Evolutionary conservation across 1,140 invertebrate genomes (phyloP).

Genomic region (Ceratitis capitata): DNA sequence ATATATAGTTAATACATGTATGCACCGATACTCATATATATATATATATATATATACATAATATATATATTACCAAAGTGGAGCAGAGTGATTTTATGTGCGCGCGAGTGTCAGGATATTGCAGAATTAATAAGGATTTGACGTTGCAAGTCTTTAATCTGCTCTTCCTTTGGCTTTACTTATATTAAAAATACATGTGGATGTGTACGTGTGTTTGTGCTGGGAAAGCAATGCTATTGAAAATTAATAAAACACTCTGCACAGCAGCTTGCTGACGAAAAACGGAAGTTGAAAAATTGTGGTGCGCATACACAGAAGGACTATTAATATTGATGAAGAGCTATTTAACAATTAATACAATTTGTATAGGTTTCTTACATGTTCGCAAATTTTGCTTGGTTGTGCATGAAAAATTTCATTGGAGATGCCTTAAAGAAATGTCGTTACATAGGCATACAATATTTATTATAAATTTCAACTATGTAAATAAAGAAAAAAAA

Average conservation of each 20-base stretch:
- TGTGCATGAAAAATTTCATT: no score
- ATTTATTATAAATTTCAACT: no score
- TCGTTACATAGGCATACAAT: no score
- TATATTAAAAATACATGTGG: no score
- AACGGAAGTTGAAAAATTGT: neutral
- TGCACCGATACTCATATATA: no score
- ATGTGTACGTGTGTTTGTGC: neutral
- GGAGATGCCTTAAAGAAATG: no score
- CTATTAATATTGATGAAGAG: neutral
- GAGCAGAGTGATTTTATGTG: neutral
- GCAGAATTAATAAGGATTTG: neutral
- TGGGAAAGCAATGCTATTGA: neutral
- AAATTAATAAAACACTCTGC: neutral
- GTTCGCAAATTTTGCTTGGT: no score
- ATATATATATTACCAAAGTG: neutral
- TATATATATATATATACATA: neutral
- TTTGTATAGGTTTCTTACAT: no score
- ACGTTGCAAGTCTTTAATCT: neutral
- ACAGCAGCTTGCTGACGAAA: neutral
- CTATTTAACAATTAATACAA: neutral
- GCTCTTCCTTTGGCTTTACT: neutral
- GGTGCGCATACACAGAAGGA: neutral
- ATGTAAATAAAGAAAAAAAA: no score
- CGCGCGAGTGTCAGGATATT: neutral
- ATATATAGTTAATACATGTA: neutral